Conservation (phyloP, 2,113 vertebrate species). For the Tinamus guttatus region DNA sequence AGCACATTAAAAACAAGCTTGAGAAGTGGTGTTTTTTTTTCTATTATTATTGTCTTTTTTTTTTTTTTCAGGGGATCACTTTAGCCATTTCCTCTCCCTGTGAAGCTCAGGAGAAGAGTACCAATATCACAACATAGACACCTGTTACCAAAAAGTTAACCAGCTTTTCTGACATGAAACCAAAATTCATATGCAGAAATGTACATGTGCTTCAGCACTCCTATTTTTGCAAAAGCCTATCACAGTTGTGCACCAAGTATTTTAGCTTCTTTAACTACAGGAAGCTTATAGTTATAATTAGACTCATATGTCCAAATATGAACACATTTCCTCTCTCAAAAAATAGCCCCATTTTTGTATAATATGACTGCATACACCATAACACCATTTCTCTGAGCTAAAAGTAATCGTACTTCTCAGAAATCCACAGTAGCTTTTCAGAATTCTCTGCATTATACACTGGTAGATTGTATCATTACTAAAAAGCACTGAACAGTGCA, state of each 20-base stretch:
- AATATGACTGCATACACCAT: background rate
- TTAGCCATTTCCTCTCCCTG: background rate
- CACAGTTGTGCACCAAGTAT: background rate
- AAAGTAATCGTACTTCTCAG: background rate
- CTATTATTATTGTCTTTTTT: background rate
- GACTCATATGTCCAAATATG: background rate
- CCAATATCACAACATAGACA: background rate
- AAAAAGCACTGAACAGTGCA: background rate
- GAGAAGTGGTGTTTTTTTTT: background rate
- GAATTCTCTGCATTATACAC: background rate
- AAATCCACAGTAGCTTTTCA: background rate
- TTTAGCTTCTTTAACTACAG: conserved; percentile 5
- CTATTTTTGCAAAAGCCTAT: conserved; percentile 33
- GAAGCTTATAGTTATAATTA: conserved; percentile 15
- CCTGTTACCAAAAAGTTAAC: background rate
- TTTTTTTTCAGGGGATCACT: background rate
- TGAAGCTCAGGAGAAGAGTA: background rate
- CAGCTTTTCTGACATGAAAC: background rate
- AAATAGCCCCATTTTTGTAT: background rate
- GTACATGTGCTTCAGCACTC: conserved; percentile 4
- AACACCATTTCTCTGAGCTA: background rate
- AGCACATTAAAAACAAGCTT: background rate
- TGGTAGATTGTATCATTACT: background rate
- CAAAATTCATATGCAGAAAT: background rate
- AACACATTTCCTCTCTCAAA: background rate